Base-by-base conservation (phyloP, 2,797 vertebrate genomes). In the Enteromius trimaculatus region DNA sequence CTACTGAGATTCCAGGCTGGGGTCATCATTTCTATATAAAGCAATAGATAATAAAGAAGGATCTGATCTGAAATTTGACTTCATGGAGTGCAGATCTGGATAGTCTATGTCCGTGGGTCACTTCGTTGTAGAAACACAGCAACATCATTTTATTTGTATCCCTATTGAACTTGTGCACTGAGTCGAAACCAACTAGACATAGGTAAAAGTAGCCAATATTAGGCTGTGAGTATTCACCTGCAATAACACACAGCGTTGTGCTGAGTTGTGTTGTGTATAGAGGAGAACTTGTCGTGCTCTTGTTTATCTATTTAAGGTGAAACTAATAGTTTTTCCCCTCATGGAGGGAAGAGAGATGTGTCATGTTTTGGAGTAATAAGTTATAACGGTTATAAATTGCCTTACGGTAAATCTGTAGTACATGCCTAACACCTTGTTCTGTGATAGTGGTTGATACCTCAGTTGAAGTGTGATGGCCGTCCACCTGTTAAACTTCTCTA, bases 401-500 rank as follows among this genome's bases (percentile, higher is more conserved):
- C 90, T 90, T 88, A 89, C 75, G 58, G 87, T 89, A 70, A 85
- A 83, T 84, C 84, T 84, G 74, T 84, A 87, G 87, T 84, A 71
- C 75, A 81, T 80, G 74, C 53, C 86, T 79, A 84, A 85, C 85
- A 87, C 87, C 79, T 87, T 79, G 81, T 88, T 79, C 81, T 85
- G 75, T 89, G 62, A 79, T 87, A 81, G 86, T 87, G 79, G 75
- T 86, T 84, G 88, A 75, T 86, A 79, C 65, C 78, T 85, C 79
- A 82, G 77, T 81, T 68, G 81, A 79, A 87, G 84, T 86, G 86
- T 84, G 66, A 83, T 85, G 64, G 82, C 86, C 71, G 89, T 90
- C 81, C 89, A 91, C 88, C 89, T 90, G 88, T 88, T 92, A 29
- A 71, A 76, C 6, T 79, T 82, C 74, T 84, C 69, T 83, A 70